A percentile compares a stretch with the other conserved stretches of the same genome.
phyloP scores from a whole-genome alignment of 2,113 vertebrate genomes.

The Amphilophus citrinellus region DNA sequence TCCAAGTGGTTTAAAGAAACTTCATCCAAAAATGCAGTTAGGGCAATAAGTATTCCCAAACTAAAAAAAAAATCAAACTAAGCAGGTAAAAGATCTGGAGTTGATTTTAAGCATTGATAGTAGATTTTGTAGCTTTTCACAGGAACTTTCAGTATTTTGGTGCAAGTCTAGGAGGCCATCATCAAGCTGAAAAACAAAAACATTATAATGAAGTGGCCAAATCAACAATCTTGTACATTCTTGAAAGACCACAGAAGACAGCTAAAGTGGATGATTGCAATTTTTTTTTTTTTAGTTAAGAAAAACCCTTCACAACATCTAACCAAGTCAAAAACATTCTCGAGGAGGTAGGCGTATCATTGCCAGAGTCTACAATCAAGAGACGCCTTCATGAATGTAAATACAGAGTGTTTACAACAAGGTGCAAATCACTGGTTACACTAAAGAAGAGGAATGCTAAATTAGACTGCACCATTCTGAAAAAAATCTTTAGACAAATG shows the following conservation, averaged over 20 bases:
- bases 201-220: background rate
- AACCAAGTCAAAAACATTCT: slow-evolving; percentile 4
- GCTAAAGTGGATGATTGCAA: background rate
- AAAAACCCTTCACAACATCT: background rate
- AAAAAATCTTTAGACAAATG: background rate
- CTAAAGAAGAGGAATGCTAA: background rate
- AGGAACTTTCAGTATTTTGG: accelerated
- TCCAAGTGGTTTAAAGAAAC: background rate
- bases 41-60: accelerated
- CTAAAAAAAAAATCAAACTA: background rate
- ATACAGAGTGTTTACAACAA: background rate
- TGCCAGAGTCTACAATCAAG: background rate
- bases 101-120: background rate
- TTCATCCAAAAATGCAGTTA: background rate
- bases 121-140: background rate
- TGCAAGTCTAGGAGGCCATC: background rate
- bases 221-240: background rate
- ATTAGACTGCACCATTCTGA: background rate
- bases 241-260: background rate
- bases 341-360: background rate
- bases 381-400: background rate
- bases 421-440: background rate
- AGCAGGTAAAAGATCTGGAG: background rate
- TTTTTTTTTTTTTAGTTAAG: background rate
- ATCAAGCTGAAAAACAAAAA: background rate